A percentile compares a stretch with the other conserved stretches of the same genome.
Evolutionary conservation across 2,888 invertebrate species (phyloP).

Genomic region (Polymixis flavicincta): DNA sequence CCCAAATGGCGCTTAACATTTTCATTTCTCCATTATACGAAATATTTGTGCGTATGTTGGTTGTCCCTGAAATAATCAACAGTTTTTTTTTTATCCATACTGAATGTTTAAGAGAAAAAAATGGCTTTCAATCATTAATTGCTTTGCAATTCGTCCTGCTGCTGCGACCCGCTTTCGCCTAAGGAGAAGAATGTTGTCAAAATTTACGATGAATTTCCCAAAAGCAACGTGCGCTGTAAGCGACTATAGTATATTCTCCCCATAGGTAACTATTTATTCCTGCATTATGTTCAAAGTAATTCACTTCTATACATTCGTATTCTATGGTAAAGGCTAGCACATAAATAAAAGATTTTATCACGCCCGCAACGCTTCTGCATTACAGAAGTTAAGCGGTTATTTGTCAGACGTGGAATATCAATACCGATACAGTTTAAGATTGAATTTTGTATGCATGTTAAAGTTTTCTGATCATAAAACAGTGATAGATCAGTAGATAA

Average conservation of each 20-base stretch:
- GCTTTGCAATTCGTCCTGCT: too few species aligned
- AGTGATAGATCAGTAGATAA: not conserved
- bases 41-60: too few species aligned
- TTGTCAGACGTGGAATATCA: slow-evolving; percentile 59
- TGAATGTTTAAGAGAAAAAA: not conserved
- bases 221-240: not conserved
- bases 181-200: not conserved
- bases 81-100: too few species aligned
- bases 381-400: slow-evolving; percentile 60
- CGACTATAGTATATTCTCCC: too few species aligned
- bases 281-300: not conserved
- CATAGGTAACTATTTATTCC: too few species aligned
- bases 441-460: slow-evolving; percentile 13
- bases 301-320: slow-evolving; percentile 13
- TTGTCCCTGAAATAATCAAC: too few species aligned
- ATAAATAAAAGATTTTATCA: slow-evolving; percentile 65
- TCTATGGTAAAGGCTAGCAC: slow-evolving; percentile 33
- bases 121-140: not conserved
- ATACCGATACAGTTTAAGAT: slow-evolving; percentile 25
- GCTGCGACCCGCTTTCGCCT: not conserved
- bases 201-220: not conserved
- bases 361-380: slow-evolving; percentile 44
- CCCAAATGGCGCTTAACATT: too few species aligned
- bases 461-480: not conserved
- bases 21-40: too few species aligned